Base-by-base conservation (phyloP, 2,113 vertebrate species). In the Sterna hirundo region DNA sequence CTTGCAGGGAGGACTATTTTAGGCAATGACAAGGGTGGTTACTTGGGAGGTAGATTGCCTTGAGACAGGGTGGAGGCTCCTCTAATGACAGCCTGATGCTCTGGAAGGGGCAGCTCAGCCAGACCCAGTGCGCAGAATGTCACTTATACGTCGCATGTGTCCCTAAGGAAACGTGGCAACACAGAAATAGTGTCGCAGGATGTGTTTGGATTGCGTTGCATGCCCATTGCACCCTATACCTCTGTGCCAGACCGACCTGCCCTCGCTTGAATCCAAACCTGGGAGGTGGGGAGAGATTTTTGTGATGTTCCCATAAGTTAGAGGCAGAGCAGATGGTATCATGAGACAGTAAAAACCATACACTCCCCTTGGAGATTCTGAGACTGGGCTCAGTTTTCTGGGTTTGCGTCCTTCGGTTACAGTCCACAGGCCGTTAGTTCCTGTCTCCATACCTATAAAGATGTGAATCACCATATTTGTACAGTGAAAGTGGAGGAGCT, bases 151-250 rank as follows among this genome's bases (percentile, higher is more conserved):
- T 23, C 54, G 5, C 4, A 0, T 6, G 27, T 4, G 5, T 40
- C 44, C 16, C 64, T 21, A 14, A 46, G 78, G 84, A 49, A 58
- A 70, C 0, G 9, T 19, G 51, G 40, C 60, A 5, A 2, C 5
- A 21, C 6, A 38, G n/a, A 44, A 9, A 22, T 2, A 54, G 25
- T 4, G 17, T 4, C 15, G 1, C 55, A 10, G 70, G 62, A 20
- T 0, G 4, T 1, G 5, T 14, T 34, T 8, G 38, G 61, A 17
- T 13, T 11, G 44, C 20, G 0, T 11, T 9, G 25, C 11, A 1
- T 15, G 11, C n/a, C 46, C 30, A 2, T 7, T 13, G 40, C 68
- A 21, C 61, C 40, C 68, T 11, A 5, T 1, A 10, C 42, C 64
- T 51, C 49, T 4, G 1, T 4, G 6, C 30, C 64, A 83, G 36